Base-by-base conservation (phyloP, 2,797 vertebrate genomes). In the Karalla daura region DNA sequence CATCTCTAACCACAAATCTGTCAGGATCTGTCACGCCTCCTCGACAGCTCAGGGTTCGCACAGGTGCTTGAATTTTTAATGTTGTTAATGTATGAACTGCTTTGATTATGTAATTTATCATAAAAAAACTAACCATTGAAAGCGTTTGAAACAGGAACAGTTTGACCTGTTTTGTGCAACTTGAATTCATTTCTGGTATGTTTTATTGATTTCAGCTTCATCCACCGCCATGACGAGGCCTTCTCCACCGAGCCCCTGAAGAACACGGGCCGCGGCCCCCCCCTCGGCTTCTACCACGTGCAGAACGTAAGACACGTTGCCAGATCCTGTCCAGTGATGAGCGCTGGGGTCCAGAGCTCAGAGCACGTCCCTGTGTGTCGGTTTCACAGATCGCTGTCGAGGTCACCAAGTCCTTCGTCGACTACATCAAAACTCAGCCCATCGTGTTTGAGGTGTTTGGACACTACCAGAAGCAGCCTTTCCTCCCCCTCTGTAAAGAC, bases 391-490 rank as follows among this genome's bases (percentile, higher is more conserved):
- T 99, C 1, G 96, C 98, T 0, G 97, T 99, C 74, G 98, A 99
- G 80, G 97, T 99, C 55, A 99, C 97, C 20, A 96, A 93, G 78
- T 98, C 97, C 37, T 99, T 99, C 51, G 89, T 98, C 0, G 97
- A 99, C 67, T 99, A 99, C 86, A 96, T 99, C 90, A 96, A 94
- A 90, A 97, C 95, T 74, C 97, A 99, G 70, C 98, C 98, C 0
- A 96, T 99, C 21, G 97, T 99, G 64, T 99, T 99, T 24, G 98
- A 99, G 78, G 97, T 99, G 73, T 99, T 99, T 7, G 98, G 98
- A 28, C 97, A 99, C 85, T 98, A 98, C 88, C 98, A 98, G 89
- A 98, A 96, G 74, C 97, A 98, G 80, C 95, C 96, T 5, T 98
- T 98, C 60, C 95, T 95, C 0, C 95, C 96, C 0, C 94, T 98